A percentile compares a stretch with the other conserved stretches of the same genome.
phyloP scores from a whole-genome alignment of 1,140 invertebrate species.

The Batillaria attramentaria region DNA sequence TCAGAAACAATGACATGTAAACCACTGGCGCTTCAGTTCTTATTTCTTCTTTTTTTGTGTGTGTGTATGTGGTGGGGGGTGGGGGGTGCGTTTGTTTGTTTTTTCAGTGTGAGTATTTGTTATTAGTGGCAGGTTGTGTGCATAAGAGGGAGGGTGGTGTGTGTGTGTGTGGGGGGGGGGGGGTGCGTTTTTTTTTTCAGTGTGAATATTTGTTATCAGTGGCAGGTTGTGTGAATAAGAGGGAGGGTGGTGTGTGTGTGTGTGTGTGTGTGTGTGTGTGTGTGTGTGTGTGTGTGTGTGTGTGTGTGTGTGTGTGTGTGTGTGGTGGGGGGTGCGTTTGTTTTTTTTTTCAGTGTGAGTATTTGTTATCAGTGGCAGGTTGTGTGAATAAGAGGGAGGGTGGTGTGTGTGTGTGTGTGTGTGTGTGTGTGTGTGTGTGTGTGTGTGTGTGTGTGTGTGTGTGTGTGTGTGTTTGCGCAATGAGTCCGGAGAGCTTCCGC shows the following conservation, averaged over 20 bases:
- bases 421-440: conserved; percentile 23
- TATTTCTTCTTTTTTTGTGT: conserved; percentile 12
- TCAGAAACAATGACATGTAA: background rate
- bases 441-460: conserved; percentile 2
- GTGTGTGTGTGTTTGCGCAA: background rate
- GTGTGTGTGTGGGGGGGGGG: background rate
- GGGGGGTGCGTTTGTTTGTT: conserved; percentile 55
- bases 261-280: background rate
- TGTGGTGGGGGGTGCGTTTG: background rate
- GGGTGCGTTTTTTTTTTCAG: too few relatives aligned
- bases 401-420: conserved; percentile 21
- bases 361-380: too few relatives aligned
- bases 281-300: conserved; percentile 23
- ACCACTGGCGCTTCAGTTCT: background rate
- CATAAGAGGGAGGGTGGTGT: background rate
- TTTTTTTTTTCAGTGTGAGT: too few relatives aligned
- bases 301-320: conserved; percentile 23
- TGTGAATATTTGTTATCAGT: conserved; percentile 58
- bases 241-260: background rate
- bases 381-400: background rate
- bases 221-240: background rate
- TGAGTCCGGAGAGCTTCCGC: too few relatives aligned
- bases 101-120: conserved; percentile 65
- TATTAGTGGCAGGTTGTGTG: background rate
- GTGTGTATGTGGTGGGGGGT: conserved; percentile 44